A percentile compares a stretch with the other conserved stretches of the same genome.
phyloP scores from a whole-genome alignment of 1,140 invertebrate genomes.

The Propsilocerus akamusi region DNA sequence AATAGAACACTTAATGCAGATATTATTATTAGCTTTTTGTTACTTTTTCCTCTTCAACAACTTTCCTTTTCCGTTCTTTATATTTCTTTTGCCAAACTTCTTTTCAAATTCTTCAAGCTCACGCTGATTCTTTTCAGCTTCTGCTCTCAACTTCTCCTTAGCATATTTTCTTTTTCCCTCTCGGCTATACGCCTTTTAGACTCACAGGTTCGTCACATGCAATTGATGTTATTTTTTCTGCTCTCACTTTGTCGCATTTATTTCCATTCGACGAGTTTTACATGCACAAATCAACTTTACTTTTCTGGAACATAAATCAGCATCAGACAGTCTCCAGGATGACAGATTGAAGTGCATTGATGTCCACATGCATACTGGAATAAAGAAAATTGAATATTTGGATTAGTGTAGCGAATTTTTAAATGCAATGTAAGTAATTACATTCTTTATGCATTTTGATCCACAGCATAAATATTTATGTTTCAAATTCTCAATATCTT shows the following conservation, averaged over 20 bases:
- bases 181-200: slow-evolving; percentile 29
- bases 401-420: background rate
- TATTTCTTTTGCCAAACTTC: slow-evolving; percentile 42
- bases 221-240: slow-evolving; percentile 26
- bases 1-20: background rate
- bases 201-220: slow-evolving; percentile 42
- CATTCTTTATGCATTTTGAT: slow-evolving; percentile 74
- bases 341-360: slow-evolving; percentile 55
- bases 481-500: slow-evolving; percentile 18
- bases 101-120: slow-evolving; percentile 55
- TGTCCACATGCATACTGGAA: slow-evolving; percentile 50
- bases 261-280: slow-evolving; percentile 42
- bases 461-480: slow-evolving; percentile 28
- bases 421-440: slow-evolving; percentile 32
- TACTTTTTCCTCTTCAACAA: slow-evolving; percentile 8
- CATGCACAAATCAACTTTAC: slow-evolving; percentile 63
- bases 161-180: slow-evolving; percentile 29
- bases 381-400: slow-evolving; percentile 8
- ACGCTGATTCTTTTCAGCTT: slow-evolving; percentile 41
- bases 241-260: slow-evolving; percentile 43
- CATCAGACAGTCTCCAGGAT: slow-evolving; percentile 48
- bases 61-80: slow-evolving; percentile 20
- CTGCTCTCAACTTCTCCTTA: slow-evolving; percentile 14
- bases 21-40: background rate
- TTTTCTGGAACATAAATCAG: slow-evolving; percentile 55